A percentile compares a stretch with the other conserved stretches of the same genome.
phyloP scores from a whole-genome alignment of 2,797 vertebrate genomes.

The Oreochromis mossambicus region DNA sequence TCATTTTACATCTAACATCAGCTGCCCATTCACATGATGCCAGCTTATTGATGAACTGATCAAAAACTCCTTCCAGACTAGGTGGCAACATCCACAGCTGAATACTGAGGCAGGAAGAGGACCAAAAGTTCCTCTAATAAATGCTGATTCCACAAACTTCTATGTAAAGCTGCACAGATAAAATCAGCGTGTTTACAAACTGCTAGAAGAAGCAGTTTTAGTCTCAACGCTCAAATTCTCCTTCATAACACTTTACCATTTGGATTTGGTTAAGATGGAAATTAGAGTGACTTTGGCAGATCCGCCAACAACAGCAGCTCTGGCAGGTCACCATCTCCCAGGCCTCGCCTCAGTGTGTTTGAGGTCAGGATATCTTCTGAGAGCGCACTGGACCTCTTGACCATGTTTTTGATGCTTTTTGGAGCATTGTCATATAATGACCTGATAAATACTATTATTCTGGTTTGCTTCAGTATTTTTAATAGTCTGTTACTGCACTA shows the following conservation, averaged over 20 bases:
- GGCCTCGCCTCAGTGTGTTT: too few species aligned
- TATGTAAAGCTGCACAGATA: neutral
- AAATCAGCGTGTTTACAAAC: neutral
- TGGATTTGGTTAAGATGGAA: neutral
- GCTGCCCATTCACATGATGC: neutral
- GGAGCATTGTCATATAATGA: neutral
- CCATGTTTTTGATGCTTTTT: rapidly evolving
- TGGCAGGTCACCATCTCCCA: neutral
- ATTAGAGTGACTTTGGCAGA: neutral
- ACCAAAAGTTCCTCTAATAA: neutral
- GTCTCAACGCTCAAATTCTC: neutral
- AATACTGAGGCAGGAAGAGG: neutral
- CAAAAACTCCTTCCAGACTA: neutral
- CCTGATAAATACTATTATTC: neutral
- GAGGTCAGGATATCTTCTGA: neutral
- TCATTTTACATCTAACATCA: neutral
- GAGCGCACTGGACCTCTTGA: neutral
- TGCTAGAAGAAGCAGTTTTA: neutral
- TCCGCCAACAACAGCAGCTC: neutral
- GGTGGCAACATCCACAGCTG: neutral
- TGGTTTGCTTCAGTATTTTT: neutral
- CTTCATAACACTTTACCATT: neutral
- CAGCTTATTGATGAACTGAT: neutral
- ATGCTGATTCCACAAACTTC: neutral
- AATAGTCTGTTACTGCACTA: neutral